Evolutionary conservation across 2,113 vertebrate species (phyloP).

Genomic region (Alouatta palliata): DNA sequence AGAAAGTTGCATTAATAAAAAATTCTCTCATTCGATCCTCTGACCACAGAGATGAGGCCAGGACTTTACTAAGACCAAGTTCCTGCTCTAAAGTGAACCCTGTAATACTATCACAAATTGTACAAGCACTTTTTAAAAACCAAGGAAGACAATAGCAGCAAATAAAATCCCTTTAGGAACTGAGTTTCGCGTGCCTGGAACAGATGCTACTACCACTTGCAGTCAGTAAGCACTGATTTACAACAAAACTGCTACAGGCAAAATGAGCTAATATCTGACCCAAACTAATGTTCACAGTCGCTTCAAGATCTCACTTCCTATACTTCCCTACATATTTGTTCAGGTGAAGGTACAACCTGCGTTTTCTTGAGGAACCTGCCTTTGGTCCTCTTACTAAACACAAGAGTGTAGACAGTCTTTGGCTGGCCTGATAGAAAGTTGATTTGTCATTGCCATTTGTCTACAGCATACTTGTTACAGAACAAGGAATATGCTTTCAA

Average conservation of each 20-base stretch:
- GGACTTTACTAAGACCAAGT: neutral
- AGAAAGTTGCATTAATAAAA: neutral
- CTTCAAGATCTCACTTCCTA: neutral
- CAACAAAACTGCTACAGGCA: neutral
- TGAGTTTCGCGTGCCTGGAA: neutral
- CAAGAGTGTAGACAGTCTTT: neutral
- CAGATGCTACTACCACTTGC: neutral
- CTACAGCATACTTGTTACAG: neutral
- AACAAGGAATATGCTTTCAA: neutral
- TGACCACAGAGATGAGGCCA: neutral
- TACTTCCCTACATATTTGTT: neutral
- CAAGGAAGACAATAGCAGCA: neutral
- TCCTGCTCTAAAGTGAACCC: neutral
- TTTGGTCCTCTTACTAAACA: neutral
- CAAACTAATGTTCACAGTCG: neutral
- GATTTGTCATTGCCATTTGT: conserved; percentile 12
- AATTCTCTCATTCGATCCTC: neutral
- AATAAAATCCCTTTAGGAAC: accelerated
- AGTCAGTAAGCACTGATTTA: neutral
- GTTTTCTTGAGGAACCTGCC: neutral
- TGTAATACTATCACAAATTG: neutral
- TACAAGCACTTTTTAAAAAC: neutral
- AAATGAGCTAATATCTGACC: neutral
- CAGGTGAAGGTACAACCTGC: neutral
- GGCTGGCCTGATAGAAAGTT: neutral